Evolutionary conservation across 2,888 invertebrate genomes (phyloP).

Genomic region (Poecilobothrus nobilitatus): DNA sequence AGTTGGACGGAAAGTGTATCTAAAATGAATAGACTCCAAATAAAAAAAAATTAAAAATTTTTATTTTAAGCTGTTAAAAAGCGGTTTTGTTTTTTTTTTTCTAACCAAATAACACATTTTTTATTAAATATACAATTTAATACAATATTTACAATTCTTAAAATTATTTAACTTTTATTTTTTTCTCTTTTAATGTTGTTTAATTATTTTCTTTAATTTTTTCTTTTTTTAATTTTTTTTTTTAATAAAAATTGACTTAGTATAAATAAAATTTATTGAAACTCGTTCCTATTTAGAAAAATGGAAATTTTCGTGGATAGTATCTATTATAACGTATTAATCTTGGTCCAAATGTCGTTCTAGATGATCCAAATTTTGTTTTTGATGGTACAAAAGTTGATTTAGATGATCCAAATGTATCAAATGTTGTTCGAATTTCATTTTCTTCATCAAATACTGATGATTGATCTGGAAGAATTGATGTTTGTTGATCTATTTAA

Average conservation of each 20-base stretch:
- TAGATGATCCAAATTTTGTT: too few species aligned
- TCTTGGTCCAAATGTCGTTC: not conserved
- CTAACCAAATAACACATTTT: too few species aligned
- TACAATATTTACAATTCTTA: not conserved
- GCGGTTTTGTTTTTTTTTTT: too few species aligned
- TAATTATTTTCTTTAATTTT: not conserved
- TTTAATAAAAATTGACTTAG: not conserved
- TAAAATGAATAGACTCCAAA: too few species aligned
- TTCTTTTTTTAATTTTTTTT: not conserved
- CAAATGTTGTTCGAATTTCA: not conserved
- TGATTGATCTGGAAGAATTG: not conserved
- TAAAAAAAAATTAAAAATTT: too few species aligned
- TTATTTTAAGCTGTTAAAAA: too few species aligned
- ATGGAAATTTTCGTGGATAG: not conserved
- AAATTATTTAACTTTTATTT: not conserved
- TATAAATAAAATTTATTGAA: not conserved
- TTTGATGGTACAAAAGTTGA: too few species aligned
- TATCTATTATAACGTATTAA: not conserved
- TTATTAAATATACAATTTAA: too few species aligned
- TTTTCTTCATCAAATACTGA: not conserved
- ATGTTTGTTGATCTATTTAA: not conserved
- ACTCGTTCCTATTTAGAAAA: not conserved
- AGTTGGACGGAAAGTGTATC: too few species aligned
- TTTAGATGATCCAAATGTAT: not conserved
- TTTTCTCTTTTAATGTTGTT: too few species aligned